These are phyloP conservation scores for Macquaria australasica DNA, from an alignment of 2,113 vertebrate species.

Conservation along the genomic window DNA sequence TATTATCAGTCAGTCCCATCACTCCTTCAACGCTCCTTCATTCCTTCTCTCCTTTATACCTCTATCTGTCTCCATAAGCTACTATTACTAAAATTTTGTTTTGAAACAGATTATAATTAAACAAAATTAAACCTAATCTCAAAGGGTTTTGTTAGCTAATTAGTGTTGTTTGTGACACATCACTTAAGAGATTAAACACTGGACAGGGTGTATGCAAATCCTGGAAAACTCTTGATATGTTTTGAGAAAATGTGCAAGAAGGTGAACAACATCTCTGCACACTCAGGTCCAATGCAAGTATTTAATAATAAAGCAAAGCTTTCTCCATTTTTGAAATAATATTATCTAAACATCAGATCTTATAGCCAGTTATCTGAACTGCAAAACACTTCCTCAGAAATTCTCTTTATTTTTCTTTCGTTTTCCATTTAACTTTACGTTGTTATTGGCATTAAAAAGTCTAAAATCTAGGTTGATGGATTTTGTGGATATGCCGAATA, in stretches of 20 bases:
- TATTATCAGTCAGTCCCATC: background rate
- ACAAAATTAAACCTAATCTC: constrained; percentile 15
- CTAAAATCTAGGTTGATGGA: background rate
- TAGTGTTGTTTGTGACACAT: constrained; percentile 9
- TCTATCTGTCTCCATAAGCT: background rate
- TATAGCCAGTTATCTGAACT: background rate
- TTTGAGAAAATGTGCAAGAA: background rate
- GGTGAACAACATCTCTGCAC: background rate
- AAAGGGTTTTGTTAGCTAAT: constrained; percentile 9
- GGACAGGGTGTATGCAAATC: background rate
- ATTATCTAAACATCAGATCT: background rate
- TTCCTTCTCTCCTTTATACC: background rate
- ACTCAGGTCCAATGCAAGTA: background rate
- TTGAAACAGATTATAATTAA: background rate
- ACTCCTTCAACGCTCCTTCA: background rate
- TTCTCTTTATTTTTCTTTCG: background rate
- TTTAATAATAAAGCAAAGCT: background rate
- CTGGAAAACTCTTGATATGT: background rate
- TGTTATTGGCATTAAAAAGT: background rate
- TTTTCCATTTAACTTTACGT: background rate
- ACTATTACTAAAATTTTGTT: background rate
- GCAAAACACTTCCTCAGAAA: background rate
- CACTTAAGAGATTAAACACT: background rate
- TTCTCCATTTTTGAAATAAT: background rate
- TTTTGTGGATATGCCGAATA: no score